These are phyloP conservation scores for Stigmatopora nigra DNA, from an alignment of 2,113 vertebrate species.

Conservation along the genomic window DNA sequence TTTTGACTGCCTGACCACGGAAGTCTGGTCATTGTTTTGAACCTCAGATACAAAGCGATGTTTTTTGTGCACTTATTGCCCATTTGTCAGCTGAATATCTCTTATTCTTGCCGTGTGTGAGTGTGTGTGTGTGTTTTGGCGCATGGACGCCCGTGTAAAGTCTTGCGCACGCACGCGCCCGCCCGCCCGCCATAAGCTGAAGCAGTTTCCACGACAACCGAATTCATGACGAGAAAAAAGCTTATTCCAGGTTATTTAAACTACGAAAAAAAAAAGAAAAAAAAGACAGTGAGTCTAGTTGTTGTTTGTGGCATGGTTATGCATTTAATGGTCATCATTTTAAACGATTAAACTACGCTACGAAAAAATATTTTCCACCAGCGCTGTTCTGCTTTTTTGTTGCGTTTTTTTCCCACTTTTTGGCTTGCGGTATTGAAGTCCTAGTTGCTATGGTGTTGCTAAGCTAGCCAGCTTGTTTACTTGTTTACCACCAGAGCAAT, in stretches of 20 bases:
- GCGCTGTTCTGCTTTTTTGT: slow-evolving; percentile 76
- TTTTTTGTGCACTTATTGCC: slow-evolving; percentile 89
- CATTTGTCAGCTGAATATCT: slow-evolving; percentile 80
- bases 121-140: slow-evolving; percentile 68
- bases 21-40: slow-evolving; percentile 84
- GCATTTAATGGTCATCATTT: slow-evolving; percentile 89
- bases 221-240: slow-evolving; percentile 64
- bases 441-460: slow-evolving; percentile 64
- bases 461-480: slow-evolving; percentile 81
- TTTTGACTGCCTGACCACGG: slow-evolving; percentile 88
- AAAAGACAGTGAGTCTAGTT: slow-evolving; percentile 78
- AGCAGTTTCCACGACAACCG: slow-evolving; percentile 40
- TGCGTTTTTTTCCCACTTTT: slow-evolving; percentile 69
- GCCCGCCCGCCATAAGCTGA: slow-evolving; percentile 81
- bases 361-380: slow-evolving; percentile 68
- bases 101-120: slow-evolving; percentile 78
- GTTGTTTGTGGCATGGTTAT: slow-evolving; percentile 98
- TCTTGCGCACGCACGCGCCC: slow-evolving; percentile 83
- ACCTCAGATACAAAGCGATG: slow-evolving; percentile 69
- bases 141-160: slow-evolving; percentile 87
- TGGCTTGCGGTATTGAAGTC: slow-evolving; percentile 85
- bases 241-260: slow-evolving; percentile 77
- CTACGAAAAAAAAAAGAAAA: slow-evolving; percentile 16
- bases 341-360: slow-evolving; percentile 64
- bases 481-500: slow-evolving; percentile 77